A percentile compares a stretch with the other conserved stretches of the same genome.
Conservation (phyloP, 2,888 invertebrate species). For the Lepidocyrtoides sp. region DNA sequence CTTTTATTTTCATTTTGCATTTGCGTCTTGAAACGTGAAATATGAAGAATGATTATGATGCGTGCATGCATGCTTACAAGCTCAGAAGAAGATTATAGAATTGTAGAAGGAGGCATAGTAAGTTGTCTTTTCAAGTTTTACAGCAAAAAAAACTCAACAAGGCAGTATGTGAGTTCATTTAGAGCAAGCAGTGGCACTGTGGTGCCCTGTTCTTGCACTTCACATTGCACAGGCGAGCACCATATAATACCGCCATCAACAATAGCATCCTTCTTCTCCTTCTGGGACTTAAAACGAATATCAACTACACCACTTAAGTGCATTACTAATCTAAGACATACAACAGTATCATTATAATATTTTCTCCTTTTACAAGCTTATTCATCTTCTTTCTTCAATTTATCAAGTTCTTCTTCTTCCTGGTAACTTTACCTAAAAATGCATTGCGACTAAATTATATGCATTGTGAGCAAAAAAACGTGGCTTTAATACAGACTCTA, state of each 20-base stretch:
- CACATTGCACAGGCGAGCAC: background rate
- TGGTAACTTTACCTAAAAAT: background rate
- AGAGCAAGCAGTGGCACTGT: background rate
- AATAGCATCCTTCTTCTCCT: background rate
- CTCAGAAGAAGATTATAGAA: background rate
- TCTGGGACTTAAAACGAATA: background rate
- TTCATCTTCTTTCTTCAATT: conserved; percentile 3
- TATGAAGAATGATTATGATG: conserved; percentile 28
- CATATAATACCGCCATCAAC: background rate
- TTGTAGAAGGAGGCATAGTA: background rate
- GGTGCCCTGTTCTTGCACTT: background rate
- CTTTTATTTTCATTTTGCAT: conserved; percentile 14
- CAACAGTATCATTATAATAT: background rate
- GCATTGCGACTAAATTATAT: background rate
- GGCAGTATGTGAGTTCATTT: no score
- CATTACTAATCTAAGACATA: conserved; percentile 6
- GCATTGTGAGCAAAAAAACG: background rate
- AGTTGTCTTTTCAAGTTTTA: background rate
- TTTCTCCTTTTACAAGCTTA: background rate
- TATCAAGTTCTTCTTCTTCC: background rate
- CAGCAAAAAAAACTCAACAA: conserved; percentile 14
- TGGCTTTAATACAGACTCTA: background rate
- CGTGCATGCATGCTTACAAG: conserved; percentile 1
- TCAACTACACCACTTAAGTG: background rate
- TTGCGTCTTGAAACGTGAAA: conserved; percentile 26